Base-by-base conservation (phyloP, 2,797 vertebrate genomes). In the Furcifer pardalis region DNA sequence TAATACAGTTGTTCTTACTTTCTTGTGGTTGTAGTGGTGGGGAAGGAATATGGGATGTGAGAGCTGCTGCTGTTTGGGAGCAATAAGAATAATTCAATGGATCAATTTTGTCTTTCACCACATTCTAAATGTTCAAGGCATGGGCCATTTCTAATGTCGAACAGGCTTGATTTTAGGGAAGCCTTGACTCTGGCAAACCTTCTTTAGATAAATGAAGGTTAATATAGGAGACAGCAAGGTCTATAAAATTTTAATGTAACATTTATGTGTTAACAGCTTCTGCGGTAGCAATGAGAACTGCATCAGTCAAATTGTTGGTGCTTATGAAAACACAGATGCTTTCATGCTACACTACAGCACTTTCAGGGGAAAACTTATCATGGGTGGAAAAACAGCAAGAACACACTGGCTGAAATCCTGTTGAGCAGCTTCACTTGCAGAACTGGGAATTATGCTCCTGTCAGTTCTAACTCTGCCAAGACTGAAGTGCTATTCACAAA, bases 271-370 rank as follows among this genome's bases (percentile, higher is more conserved):
- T 52, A 83, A 88, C 65, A 71, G 77, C 63, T 76, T 88, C 87
- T 85, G 84, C 59, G 84, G 80, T 83, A 85, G 87, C 80, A 59
- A 82, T 83, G 82, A 84, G 85, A 79, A 83, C 25, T 65, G 21
- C 79, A 77, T 83, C 81, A 80, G 81, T 85, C 84, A 83, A 75
- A 76, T 76, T 59, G 30, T 42, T 35, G 71, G 62, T 83, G 80
- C 77, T 81, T 83, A 84, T 60, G 72, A 83, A 87, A 87, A 87
- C 87, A 79, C 72, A 85, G 84, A 77, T 88, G 87, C 4, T 80
- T 76, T 76, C 71, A 3, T 68, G 63, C 66, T 25, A 71, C 65
- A 81, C 44, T 25, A 44, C 76, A 30, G 21, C 2, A 1, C 42
- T 83, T n/a, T 52, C n/a, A 56, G 79, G 7, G 19, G 32, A 63